Evolutionary conservation across 1,140 invertebrate species (phyloP).

Genomic region (Zaprionus tsacasi): DNA sequence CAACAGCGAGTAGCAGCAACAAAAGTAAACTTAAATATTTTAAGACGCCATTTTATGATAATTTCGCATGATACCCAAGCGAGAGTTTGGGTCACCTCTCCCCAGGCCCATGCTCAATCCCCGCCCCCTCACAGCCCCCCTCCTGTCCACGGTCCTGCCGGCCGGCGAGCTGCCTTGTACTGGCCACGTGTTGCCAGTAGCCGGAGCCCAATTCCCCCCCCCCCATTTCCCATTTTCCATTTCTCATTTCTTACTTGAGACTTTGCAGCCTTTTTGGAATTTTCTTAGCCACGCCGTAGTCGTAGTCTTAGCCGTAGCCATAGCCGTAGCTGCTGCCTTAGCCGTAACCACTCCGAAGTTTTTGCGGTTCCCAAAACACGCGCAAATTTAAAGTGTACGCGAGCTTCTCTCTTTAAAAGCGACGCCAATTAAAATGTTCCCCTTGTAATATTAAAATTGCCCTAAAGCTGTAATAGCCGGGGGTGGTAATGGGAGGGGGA

Average conservation of each 20-base stretch:
- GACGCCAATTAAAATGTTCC: not conserved
- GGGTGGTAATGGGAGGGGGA: not conserved
- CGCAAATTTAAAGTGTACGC: not conserved
- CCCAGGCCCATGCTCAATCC: not conserved
- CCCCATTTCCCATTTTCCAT: not conserved
- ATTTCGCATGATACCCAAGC: constrained; percentile 23
- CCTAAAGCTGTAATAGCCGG: too few species aligned
- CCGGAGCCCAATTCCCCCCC: not conserved
- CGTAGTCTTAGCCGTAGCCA: not conserved
- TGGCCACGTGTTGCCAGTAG: constrained; percentile 1
- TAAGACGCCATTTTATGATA: constrained; percentile 54
- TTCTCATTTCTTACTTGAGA: not conserved
- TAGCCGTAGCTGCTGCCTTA: not conserved
- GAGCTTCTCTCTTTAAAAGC: not conserved
- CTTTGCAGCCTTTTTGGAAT: not conserved
- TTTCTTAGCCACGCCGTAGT: not conserved
- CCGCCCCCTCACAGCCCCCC: not conserved
- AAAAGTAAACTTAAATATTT: constrained; percentile 49
- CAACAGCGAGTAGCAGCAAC: constrained; percentile 27
- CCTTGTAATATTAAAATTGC: too few species aligned
- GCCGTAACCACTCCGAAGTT: not conserved
- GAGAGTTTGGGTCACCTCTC: not conserved
- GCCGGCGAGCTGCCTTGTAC: not conserved
- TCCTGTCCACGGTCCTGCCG: not conserved
- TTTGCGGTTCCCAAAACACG: not conserved